Evolutionary conservation across 1,140 invertebrate species (phyloP).

Genomic region (Zophobas morio): DNA sequence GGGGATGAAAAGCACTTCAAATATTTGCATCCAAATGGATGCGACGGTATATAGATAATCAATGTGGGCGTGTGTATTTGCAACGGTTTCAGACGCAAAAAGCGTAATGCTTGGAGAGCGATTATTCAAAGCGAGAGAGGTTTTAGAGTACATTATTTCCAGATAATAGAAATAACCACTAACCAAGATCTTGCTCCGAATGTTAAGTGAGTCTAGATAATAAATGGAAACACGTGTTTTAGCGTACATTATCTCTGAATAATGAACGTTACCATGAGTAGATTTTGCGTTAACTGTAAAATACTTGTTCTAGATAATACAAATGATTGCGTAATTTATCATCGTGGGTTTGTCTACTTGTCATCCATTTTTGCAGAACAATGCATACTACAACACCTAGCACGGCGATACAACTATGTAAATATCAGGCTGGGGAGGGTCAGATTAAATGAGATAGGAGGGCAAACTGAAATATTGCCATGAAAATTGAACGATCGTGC

Average conservation of each 20-base stretch:
- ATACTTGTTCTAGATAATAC: too few relatives aligned
- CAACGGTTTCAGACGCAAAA: not conserved
- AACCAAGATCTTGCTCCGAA: not conserved
- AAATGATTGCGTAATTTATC: too few relatives aligned
- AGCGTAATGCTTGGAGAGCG: not conserved
- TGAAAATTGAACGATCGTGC: too few relatives aligned
- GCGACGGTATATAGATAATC: constrained; percentile 1
- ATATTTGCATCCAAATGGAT: constrained; percentile 7
- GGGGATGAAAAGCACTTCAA: not conserved
- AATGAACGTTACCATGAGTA: too few relatives aligned
- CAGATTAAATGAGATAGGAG: too few relatives aligned
- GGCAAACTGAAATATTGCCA: too few relatives aligned
- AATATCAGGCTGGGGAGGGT: too few relatives aligned
- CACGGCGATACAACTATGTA: too few relatives aligned
- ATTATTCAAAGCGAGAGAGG: not conserved
- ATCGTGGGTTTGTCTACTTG: too few relatives aligned
- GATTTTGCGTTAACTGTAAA: too few relatives aligned
- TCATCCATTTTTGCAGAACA: too few relatives aligned
- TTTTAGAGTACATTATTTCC: not conserved
- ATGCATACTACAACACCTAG: too few relatives aligned
- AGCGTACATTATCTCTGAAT: not conserved
- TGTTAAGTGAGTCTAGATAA: not conserved
- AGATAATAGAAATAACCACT: not conserved
- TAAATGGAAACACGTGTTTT: not conserved
- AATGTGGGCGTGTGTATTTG: not conserved